These are phyloP conservation scores for Melozone crissalis DNA, from an alignment of 2,113 vertebrate genomes.

Conservation along the genomic window DNA sequence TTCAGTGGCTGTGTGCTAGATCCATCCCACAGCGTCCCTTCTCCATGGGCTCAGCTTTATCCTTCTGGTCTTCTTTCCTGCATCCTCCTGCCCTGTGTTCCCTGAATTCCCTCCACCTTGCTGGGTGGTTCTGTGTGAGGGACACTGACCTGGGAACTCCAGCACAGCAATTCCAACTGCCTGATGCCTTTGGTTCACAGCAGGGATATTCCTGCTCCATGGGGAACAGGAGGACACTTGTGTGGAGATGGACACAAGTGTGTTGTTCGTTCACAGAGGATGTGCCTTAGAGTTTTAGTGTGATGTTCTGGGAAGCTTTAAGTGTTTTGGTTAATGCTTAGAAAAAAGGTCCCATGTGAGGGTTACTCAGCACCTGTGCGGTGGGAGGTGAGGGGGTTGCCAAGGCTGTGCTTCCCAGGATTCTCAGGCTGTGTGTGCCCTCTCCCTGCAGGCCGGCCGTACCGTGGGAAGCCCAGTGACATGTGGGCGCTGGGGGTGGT, in stretches of 20 bases:
- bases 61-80: background rate
- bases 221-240: background rate
- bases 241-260: background rate
- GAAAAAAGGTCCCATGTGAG: rapidly evolving
- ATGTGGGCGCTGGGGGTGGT: slow-evolving; percentile 99
- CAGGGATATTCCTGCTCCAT: background rate
- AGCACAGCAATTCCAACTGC: background rate
- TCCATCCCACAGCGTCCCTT: background rate
- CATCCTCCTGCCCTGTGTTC: background rate
- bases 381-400: background rate
- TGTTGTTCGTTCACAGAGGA: rapidly evolving
- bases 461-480: slow-evolving; percentile 96
- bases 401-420: background rate
- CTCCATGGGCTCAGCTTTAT: background rate
- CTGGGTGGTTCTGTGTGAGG: rapidly evolving
- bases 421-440: background rate
- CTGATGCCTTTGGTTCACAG: background rate
- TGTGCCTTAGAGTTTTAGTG: rapidly evolving
- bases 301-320: rapidly evolving
- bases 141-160: background rate
- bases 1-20: background rate
- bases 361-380: background rate
- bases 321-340: rapidly evolving
- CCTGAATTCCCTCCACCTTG: background rate
- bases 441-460: slow-evolving; percentile 85